Evolutionary conservation across 64 coral and sea anemone species (phyloP).

Genomic region (Astreopora myriophthalma): DNA sequence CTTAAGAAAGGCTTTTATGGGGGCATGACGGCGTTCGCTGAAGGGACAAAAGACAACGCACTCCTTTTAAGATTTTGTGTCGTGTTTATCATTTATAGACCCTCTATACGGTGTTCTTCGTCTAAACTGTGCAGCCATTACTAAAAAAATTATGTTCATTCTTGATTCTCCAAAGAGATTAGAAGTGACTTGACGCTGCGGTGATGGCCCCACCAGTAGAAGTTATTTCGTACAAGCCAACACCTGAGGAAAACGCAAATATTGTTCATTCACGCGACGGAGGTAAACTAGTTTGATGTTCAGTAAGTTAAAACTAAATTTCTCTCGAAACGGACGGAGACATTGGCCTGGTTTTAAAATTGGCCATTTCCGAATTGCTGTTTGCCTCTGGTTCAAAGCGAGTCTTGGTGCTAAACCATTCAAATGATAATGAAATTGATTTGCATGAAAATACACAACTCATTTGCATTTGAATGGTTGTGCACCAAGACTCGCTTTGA

Average conservation of each 20-base stretch:
- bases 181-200: neutral
- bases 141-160: neutral
- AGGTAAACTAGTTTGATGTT: neutral
- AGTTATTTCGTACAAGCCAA: neutral
- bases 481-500: too few species aligned
- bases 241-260: neutral
- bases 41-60: too few species aligned
- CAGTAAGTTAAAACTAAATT: neutral
- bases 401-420: too few species aligned
- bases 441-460: too few species aligned
- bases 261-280: neutral
- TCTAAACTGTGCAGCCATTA: neutral
- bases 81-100: too few species aligned
- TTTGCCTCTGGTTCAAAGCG: too few species aligned
- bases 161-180: neutral
- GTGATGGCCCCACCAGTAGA: neutral
- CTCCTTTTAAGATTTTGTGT: too few species aligned
- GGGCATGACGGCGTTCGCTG: too few species aligned
- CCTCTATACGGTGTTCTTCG: too few species aligned
- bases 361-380: neutral
- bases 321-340: neutral
- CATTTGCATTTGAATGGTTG: too few species aligned
- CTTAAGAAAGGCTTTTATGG: too few species aligned
- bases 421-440: too few species aligned
- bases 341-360: neutral